phyloP scores from a whole-genome alignment of 2,888 invertebrate genomes.

The Deilephila porcellus region DNA sequence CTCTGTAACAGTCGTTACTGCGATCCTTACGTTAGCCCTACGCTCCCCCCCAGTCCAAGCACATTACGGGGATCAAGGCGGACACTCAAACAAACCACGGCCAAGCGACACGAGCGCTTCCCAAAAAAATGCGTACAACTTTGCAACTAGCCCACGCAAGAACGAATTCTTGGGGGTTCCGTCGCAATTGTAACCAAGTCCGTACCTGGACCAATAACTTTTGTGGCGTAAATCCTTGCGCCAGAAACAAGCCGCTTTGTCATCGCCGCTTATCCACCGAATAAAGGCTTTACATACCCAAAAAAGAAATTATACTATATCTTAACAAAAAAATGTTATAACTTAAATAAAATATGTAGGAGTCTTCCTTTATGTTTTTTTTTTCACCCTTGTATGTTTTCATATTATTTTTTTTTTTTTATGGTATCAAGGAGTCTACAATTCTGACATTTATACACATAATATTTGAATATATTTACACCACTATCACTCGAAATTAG shows the following conservation, averaged over 20 bases:
- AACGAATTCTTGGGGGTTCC: slow-evolving; percentile 59
- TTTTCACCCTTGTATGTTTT: slow-evolving; percentile 34
- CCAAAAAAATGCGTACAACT: slow-evolving; percentile 43
- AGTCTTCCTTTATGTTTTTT: slow-evolving; percentile 16
- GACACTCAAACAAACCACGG: slow-evolving; percentile 41
- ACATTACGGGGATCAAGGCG: slow-evolving; percentile 36
- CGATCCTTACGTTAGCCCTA: slow-evolving; percentile 29
- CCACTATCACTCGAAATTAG: slow-evolving; percentile 9
- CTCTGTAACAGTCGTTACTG: slow-evolving; percentile 13
- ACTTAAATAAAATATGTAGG: not conserved
- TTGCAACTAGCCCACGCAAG: slow-evolving; percentile 66
- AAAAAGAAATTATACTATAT: not conserved
- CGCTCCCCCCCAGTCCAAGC: slow-evolving; percentile 12
- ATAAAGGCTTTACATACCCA: not conserved
- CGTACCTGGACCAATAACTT: slow-evolving; percentile 24
- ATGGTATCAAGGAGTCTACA: not conserved
- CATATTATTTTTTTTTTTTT: not conserved
- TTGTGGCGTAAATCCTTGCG: not conserved
- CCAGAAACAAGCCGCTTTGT: slow-evolving; percentile 7
- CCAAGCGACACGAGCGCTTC: slow-evolving; percentile 47
- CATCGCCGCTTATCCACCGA: slow-evolving; percentile 3
- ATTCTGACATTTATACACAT: not conserved
- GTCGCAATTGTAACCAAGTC: slow-evolving; percentile 45
- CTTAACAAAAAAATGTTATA: slow-evolving; percentile 1
- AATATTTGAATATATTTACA: not conserved